Percentiles rank a stretch among this genome's conserved stretches.
Evolutionary conservation across 2,113 vertebrate genomes (phyloP).

Genomic region (Hypanus sabinus): DNA sequence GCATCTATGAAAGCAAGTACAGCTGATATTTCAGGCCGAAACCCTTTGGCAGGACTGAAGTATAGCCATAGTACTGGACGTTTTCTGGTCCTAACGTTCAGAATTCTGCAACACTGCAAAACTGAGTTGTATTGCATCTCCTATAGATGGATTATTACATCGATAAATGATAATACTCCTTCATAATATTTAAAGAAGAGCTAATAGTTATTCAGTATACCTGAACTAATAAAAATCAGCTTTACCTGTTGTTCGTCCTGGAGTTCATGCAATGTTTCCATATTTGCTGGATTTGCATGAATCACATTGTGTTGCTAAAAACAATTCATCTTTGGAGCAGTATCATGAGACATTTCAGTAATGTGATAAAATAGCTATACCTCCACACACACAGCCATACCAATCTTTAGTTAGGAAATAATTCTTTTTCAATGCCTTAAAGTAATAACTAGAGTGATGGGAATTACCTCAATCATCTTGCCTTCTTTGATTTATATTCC

Average conservation of each 20-base stretch:
- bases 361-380: neutral
- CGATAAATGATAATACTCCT: neutral
- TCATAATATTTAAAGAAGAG: neutral
- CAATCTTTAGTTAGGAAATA: neutral
- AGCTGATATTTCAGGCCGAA: no score
- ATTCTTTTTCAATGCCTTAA: neutral
- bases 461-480: neutral
- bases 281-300: neutral
- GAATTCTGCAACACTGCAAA: neutral
- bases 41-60: no score
- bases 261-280: neutral
- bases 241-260: neutral
- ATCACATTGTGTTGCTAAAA: neutral
- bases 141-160: neutral
- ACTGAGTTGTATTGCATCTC: neutral
- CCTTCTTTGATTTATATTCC: neutral
- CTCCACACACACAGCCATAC: neutral
- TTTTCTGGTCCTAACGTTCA: neutral
- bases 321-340: neutral
- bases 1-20: no score
- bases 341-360: neutral
- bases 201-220: neutral
- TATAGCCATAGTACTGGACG: no score
- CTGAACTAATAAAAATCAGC: neutral
- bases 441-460: neutral